phyloP scores from a whole-genome alignment of 2,888 invertebrate genomes.

The Brachypterus glaber region DNA sequence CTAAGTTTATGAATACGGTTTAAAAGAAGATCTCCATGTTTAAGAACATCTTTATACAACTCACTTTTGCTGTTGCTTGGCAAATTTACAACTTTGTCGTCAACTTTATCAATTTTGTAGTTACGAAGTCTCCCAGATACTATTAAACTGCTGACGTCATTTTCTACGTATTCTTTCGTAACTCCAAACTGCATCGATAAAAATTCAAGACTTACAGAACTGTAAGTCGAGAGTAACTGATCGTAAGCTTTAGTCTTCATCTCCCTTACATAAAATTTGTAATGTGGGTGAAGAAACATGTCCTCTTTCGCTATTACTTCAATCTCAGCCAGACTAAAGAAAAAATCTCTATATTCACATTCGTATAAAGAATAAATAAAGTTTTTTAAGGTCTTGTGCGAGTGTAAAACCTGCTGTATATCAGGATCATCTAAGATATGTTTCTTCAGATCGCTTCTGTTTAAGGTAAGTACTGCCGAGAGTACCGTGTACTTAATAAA shows the following conservation, averaged over 20 bases:
- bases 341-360: slow-evolving; percentile 61
- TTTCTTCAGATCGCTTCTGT: slow-evolving; percentile 35
- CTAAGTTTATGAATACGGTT: slow-evolving; percentile 65
- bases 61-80: slow-evolving; percentile 28
- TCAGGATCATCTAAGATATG: slow-evolving; percentile 48
- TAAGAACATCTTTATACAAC: slow-evolving; percentile 56
- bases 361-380: slow-evolving; percentile 55
- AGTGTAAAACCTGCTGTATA: slow-evolving; percentile 72
- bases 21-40: slow-evolving; percentile 61
- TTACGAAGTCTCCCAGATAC: slow-evolving; percentile 58
- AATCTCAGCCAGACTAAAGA: slow-evolving; percentile 41
- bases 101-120: slow-evolving; percentile 64
- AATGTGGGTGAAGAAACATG: slow-evolving; percentile 55
- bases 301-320: slow-evolving; percentile 49
- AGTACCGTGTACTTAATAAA: slow-evolving; percentile 40
- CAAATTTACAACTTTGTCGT: slow-evolving; percentile 49
- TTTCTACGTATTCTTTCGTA: slow-evolving; percentile 55
- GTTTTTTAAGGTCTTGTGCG: slow-evolving; percentile 54
- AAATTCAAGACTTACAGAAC: slow-evolving; percentile 54
- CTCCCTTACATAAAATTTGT: slow-evolving; percentile 58
- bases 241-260: slow-evolving; percentile 63
- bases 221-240: slow-evolving; percentile 61
- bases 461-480: slow-evolving; percentile 37
- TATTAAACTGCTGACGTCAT: slow-evolving; percentile 42
- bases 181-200: slow-evolving; percentile 65